phyloP scores from a whole-genome alignment of 2,113 vertebrate genomes.

The Hippocampus comes region DNA sequence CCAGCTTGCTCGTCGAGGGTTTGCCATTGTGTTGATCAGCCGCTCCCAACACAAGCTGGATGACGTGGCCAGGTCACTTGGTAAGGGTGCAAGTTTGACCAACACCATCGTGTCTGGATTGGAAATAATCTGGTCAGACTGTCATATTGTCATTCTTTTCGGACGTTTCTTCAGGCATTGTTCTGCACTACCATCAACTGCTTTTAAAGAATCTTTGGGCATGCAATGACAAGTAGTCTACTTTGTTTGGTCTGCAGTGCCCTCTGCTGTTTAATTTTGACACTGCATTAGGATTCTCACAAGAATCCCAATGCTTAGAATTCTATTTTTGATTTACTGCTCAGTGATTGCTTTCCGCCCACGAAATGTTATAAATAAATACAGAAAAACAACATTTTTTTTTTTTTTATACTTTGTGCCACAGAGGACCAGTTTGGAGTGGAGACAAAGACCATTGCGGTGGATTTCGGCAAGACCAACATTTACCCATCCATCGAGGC shows the following conservation, averaged over 20 bases:
- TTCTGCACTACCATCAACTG: not conserved
- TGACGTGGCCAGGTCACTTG: constrained; percentile 81
- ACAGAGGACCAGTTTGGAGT: constrained; percentile 82
- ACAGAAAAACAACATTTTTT: not conserved
- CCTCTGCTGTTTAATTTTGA: constrained; percentile 47
- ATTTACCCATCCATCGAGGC: constrained; percentile 83
- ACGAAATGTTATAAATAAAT: not conserved
- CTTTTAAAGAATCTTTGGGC: not conserved
- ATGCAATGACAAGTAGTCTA: not conserved
- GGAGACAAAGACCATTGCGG: constrained; percentile 85
- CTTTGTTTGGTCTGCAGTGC: constrained; percentile 59
- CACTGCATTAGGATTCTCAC: not conserved
- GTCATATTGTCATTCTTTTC: too few relatives aligned
- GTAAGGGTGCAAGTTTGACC: constrained; percentile 70
- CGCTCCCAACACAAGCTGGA: constrained; percentile 89
- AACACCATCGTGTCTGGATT: not conserved
- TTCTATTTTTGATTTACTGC: not conserved
- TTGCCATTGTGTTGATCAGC: constrained; percentile 88
- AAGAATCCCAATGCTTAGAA: not conserved
- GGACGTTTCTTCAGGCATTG: not conserved
- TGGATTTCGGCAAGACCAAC: constrained; percentile 79
- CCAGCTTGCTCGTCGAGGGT: constrained; percentile 85
- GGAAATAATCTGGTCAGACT: too few relatives aligned
- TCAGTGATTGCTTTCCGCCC: not conserved
- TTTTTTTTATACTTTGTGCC: not conserved